Percentiles rank a stretch among this genome's conserved stretches.
Conservation (phyloP, 2,797 vertebrate genomes). For the Halcyon badia region DNA sequence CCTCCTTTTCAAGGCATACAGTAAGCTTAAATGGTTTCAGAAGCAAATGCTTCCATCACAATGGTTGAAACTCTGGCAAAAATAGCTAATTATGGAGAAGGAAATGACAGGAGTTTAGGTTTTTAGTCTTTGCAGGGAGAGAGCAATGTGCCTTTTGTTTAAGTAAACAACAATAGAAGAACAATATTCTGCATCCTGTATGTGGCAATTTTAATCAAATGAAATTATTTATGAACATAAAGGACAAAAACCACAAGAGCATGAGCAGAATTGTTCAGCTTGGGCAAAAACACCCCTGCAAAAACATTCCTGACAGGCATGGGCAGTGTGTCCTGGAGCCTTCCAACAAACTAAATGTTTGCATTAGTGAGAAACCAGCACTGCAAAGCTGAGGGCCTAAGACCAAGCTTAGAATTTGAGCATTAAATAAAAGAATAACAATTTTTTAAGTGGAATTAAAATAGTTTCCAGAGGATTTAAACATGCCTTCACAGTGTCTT, state of each 20-base stretch:
- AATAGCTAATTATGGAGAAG: neutral
- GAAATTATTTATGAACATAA: neutral
- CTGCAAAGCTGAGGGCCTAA: neutral
- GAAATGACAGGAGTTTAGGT: neutral
- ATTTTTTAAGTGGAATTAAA: neutral
- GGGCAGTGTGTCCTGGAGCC: neutral
- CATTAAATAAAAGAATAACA: neutral
- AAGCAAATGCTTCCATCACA: neutral
- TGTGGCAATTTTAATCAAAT: neutral
- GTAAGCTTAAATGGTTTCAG: neutral
- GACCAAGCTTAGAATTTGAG: neutral
- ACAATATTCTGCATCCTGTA: neutral
- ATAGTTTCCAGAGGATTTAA: neutral
- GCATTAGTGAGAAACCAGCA: neutral
- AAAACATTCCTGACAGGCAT: neutral
- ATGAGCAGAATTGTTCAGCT: neutral
- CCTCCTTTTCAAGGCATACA: neutral
- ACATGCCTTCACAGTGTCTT: neutral
- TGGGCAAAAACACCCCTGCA: neutral
- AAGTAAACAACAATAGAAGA: neutral
- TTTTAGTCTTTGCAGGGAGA: neutral
- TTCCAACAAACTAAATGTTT: neutral
- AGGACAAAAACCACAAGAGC: neutral
- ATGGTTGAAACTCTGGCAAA: neutral
- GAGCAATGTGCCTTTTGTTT: neutral